Base-by-base conservation (phyloP, 2,888 invertebrate species). In the Globia sparganii region DNA sequence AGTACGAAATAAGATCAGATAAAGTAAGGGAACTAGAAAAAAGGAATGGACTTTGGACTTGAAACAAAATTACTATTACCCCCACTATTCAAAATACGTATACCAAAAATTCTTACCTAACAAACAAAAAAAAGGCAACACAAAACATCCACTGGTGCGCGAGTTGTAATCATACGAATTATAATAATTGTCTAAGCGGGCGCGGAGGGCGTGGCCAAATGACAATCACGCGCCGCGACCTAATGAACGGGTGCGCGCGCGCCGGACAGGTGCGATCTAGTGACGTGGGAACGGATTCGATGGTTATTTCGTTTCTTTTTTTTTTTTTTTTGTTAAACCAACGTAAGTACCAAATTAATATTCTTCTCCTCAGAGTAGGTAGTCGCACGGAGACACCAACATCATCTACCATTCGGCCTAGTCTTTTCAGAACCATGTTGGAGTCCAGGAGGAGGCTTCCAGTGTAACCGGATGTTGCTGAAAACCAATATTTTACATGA, bases 191-290 rank as follows among this genome's bases (percentile, higher is more conserved):
- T 94, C 91, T 93, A 92, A 93, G 93, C 92, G 90, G 91, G 92
- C 88, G 86, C 84, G 79, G 86, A 87, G 91, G 96, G 96, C 95
- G 96, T 89, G 91, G 92, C 91, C 94, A 94, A 94, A 95, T 95
- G 96, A 96, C 96, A 96, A 96, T 96, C 96, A 96, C 95, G 96
- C 93, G 95, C 93, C 77, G 94, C 91, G 93, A 91, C 91, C 89
- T 96, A 96, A 96, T 96, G 94, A 95, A 90, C 94, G 96, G 96
- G 95, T 96, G 95, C 94, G 95, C 92, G 90, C 86, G 93, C 93
- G 93, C 80, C 75, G 81, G 89, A 91, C 94, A 94, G 94, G 94
- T 95, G 94, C 86, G 83, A 82, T 68, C 61, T 89, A 92, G 93
- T 86, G 90, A 86, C 81, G 90, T 84, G 78, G 70, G 86, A 86